Percentiles rank a stretch among this genome's conserved stretches.
phyloP scores from a whole-genome alignment of 2,888 invertebrate species.

The Cephonodes hylas region DNA sequence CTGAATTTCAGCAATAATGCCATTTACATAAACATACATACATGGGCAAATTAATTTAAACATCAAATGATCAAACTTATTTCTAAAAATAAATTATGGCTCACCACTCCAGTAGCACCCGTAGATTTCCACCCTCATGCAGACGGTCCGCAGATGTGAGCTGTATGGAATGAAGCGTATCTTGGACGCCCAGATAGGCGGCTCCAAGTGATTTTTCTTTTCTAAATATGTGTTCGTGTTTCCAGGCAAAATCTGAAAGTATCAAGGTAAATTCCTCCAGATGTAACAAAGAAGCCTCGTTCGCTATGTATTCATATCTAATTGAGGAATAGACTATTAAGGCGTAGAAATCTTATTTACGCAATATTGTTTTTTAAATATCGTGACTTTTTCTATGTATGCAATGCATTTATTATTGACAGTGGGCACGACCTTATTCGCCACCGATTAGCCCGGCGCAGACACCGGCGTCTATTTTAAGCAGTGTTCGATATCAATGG shows the following conservation, averaged over 20 bases:
- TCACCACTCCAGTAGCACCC: conserved; percentile 92
- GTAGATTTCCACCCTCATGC: conserved; percentile 94
- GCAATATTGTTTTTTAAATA: neutral
- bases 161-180: conserved; percentile 93
- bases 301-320: no score
- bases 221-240: conserved; percentile 94
- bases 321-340: neutral
- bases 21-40: no score
- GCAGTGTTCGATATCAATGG: conserved; percentile 6
- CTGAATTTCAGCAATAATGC: no score
- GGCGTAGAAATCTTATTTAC: neutral
- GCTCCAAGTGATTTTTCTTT: conserved; percentile 87
- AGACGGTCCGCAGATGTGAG: conserved; percentile 90
- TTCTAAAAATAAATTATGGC: conserved; percentile 26
- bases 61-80: neutral
- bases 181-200: conserved; percentile 92
- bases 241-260: conserved; percentile 86
- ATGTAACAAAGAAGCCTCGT: no score
- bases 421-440: neutral
- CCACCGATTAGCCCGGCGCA: neutral
- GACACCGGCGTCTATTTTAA: neutral
- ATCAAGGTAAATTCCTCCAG: neutral
- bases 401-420: neutral
- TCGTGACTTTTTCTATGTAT: neutral
- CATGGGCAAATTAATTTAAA: no score